phyloP scores from a whole-genome alignment of 2,113 vertebrate species.

The Barnardius zonarius region DNA sequence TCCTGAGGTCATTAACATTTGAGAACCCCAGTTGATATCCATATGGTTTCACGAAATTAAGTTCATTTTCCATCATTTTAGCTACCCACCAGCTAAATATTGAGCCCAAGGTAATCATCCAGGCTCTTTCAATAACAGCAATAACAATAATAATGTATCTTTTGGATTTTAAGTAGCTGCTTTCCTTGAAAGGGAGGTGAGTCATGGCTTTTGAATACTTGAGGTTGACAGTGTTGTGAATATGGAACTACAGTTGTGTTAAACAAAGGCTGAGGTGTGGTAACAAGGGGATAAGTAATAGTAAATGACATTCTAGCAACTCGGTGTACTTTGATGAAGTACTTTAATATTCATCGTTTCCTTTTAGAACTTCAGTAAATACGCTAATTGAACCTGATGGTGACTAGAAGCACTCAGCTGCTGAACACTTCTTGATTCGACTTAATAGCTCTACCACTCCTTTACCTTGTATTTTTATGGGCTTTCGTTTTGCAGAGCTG shows the following conservation, averaged over 20 bases:
- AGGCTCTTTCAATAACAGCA: neutral
- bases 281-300: neutral
- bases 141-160: neutral
- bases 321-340: neutral
- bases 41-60: neutral
- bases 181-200: neutral
- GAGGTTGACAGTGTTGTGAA: conserved; percentile 3
- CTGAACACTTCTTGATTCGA: neutral
- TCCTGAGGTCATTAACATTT: neutral
- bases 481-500: neutral
- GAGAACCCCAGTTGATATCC: neutral
- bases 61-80: neutral
- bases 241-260: neutral
- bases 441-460: neutral
- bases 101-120: neutral
- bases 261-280: neutral
- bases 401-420: neutral
- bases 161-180: neutral
- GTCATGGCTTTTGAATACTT: neutral
- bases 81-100: neutral
- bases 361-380: neutral
- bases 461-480: neutral
- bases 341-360: neutral
- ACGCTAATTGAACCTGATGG: neutral
- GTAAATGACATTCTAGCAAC: neutral